These are phyloP conservation scores for Dolichomitus sp. DNA, from an alignment of 2,888 invertebrate genomes.

Conservation along the genomic window DNA sequence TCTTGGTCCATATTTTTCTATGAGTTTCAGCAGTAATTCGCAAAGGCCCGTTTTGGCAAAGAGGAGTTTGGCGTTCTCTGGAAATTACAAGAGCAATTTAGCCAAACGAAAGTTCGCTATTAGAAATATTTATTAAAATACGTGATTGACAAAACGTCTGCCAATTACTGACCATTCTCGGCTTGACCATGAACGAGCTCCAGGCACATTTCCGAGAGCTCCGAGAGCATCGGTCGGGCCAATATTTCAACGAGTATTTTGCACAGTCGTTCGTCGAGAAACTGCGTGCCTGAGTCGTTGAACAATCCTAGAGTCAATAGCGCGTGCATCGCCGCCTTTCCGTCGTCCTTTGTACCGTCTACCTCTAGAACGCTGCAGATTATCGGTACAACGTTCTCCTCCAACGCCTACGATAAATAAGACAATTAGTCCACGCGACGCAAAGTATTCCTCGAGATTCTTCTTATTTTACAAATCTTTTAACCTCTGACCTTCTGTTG, in stretches of 20 bases:
- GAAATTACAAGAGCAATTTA: slow-evolving; percentile 15
- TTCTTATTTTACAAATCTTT: background rate
- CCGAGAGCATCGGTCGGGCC: slow-evolving; percentile 89
- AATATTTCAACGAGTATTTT: slow-evolving; percentile 89
- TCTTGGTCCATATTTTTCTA: slow-evolving; percentile 90
- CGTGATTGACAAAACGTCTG: no score
- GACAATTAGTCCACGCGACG: background rate
- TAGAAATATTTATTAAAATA: slow-evolving; percentile 1
- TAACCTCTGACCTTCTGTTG: slow-evolving; percentile 86
- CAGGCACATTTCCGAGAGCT: slow-evolving; percentile 92
- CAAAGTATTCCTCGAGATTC: slow-evolving; percentile 87
- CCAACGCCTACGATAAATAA: slow-evolving; percentile 82
- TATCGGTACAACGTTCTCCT: slow-evolving; percentile 86
- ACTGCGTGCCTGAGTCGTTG: slow-evolving; percentile 85
- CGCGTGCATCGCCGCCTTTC: slow-evolving; percentile 87
- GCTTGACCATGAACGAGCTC: slow-evolving; percentile 92
- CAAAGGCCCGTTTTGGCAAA: slow-evolving; percentile 93
- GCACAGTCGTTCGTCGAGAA: slow-evolving; percentile 88
- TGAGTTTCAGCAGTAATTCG: slow-evolving; percentile 91
- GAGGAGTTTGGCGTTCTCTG: slow-evolving; percentile 92
- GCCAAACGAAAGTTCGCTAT: background rate
- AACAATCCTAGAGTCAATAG: slow-evolving; percentile 87
- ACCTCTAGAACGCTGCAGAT: slow-evolving; percentile 86
- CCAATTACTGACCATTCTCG: slow-evolving; percentile 91
- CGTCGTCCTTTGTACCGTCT: slow-evolving; percentile 84